Percentiles rank a stretch among this genome's conserved stretches.
Evolutionary conservation across 2,797 vertebrate genomes (phyloP).

Genomic region (Ctenosaura bakeri): DNA sequence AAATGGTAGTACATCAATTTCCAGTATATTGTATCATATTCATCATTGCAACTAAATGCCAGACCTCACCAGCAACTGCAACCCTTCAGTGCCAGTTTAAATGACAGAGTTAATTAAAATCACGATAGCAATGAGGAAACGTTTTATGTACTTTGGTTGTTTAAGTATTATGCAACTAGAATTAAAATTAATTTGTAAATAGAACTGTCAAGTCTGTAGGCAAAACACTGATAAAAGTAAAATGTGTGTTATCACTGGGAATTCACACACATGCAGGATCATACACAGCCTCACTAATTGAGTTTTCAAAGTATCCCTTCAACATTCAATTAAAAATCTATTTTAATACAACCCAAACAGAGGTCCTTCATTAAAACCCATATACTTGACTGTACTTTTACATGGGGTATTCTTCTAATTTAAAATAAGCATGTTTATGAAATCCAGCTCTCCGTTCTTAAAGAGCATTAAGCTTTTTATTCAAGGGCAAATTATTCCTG

Average conservation of each 20-base stretch:
- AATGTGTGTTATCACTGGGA: conserved; percentile 19
- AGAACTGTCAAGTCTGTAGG: conserved; percentile 26
- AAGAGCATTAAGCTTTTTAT: background rate
- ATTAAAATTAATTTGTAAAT: conserved; percentile 46
- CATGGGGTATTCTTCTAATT: conserved; percentile 29
- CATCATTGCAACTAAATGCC: background rate
- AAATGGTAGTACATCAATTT: conserved; percentile 1
- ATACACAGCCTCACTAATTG: background rate
- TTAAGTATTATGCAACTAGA: conserved; percentile 26
- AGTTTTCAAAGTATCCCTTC: conserved; percentile 14
- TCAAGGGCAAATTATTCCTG: background rate
- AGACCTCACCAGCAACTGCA: background rate
- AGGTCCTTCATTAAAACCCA: background rate
- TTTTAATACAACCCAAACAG: conserved; percentile 31
- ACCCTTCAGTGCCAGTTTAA: conserved; percentile 12
- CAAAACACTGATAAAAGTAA: conserved; percentile 51
- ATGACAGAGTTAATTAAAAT: conserved; percentile 35
- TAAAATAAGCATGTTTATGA: conserved; percentile 1
- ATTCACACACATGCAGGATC: background rate
- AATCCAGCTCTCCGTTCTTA: background rate
- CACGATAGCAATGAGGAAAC: conserved; percentile 43
- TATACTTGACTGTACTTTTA: background rate
- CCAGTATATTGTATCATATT: background rate
- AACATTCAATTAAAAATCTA: conserved; percentile 37
- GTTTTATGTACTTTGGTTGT: conserved; percentile 12